Conservation (phyloP, 2,888 invertebrate genomes). For the Lordiphosa fenestrarum region DNA sequence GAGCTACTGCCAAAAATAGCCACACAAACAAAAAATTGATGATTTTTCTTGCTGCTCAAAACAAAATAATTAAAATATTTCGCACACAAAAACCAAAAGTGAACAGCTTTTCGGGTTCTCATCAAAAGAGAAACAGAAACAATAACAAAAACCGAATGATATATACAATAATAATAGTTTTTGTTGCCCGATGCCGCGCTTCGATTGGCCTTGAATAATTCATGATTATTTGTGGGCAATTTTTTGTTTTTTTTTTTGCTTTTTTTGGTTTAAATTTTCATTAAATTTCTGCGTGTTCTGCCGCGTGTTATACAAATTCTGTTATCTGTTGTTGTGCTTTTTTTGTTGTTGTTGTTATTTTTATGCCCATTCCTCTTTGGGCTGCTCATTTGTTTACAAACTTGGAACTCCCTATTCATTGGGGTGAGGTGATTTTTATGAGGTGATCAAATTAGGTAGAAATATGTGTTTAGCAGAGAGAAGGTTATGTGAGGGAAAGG, state of each 20-base stretch:
- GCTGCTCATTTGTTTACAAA: constrained; percentile 64
- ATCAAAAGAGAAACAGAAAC: constrained; percentile 11
- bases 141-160: constrained; percentile 9
- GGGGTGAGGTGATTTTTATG: constrained; percentile 22
- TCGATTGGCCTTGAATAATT: constrained; percentile 70
- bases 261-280: constrained; percentile 34
- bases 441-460: constrained; percentile 2
- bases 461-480: too few relatives aligned
- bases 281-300: constrained; percentile 29
- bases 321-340: constrained; percentile 18
- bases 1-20: constrained; percentile 49
- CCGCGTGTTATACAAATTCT: constrained; percentile 1
- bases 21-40: constrained; percentile 8
- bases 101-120: constrained; percentile 7
- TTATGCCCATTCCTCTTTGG: constrained; percentile 47
- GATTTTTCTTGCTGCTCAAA: constrained; percentile 34
- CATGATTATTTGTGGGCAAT: constrained; percentile 55
- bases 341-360: constrained; percentile 12
- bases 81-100: constrained; percentile 35
- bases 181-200: constrained; percentile 19
- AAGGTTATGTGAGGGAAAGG: too few relatives aligned
- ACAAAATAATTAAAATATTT: constrained; percentile 67
- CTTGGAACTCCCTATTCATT: constrained; percentile 34
- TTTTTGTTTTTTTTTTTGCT: constrained; percentile 7
- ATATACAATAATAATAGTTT: constrained; percentile 43